Evolutionary conservation across 2,797 vertebrate species (phyloP), one percentile per base, ranked within the genome.

Genomic region (Clarias platycephalus): DNA sequence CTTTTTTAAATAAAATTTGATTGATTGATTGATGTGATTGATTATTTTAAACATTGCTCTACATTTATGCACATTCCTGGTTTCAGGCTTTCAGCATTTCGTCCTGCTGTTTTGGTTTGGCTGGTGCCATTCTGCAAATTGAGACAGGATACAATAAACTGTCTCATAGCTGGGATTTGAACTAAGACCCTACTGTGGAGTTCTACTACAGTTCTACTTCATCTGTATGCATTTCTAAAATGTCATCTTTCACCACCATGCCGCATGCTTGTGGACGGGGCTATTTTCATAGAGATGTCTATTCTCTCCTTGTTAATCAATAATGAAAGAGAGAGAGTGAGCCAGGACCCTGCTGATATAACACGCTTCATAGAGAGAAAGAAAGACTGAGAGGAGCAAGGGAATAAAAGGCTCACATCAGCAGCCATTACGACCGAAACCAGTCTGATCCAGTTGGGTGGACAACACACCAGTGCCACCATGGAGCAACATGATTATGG

Each of bases 291-390:
- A 16, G 12, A 70, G 24, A 74, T n/a, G 16, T 72, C 5, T 72
- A 49, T 49, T n/a, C 12, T 49, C 71, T 6, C 44, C 6, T 53
- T 55, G 53, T 58, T 34, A 57, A 9, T 79, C 70, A 70, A 44
- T 20, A 70, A 84, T 58, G 3, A 37, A n/a, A 60, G 34, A 8
- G 20, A 8, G 20, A 44, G 40, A 20, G 12, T n/a, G 66, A 80
- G 68, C 77, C 82, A 86, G 68, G 78, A n/a, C 15, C 53, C 82
- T 71, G 82, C 68, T 34, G 75, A 70, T 58, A 26, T 49, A 70
- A 87, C 49, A 68, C 63, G 74, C 49, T 24, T 49, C 75, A 80
- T 49, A 86, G 44, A 62, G 82, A 70, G 72, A 44, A 44, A 10
- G 9, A 44, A 49, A 49, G 12, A 49, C 9, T 1, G 9, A 49